Conservation (phyloP, 2,113 vertebrate species). For the Pachypanchax playfairii region DNA sequence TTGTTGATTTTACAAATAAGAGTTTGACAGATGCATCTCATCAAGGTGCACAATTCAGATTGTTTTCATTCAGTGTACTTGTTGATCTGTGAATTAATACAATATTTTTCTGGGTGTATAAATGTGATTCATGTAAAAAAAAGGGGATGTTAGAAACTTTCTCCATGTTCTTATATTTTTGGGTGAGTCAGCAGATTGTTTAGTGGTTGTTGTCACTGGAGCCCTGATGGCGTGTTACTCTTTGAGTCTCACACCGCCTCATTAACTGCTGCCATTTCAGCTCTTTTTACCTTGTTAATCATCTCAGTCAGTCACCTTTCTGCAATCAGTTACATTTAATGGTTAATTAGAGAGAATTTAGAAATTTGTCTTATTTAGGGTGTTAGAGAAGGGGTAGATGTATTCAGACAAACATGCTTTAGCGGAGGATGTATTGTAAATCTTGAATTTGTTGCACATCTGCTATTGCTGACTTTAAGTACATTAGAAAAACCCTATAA, state of each 20-base stretch:
- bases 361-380: slow-evolving; percentile 36
- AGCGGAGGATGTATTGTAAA: not conserved
- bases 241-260: slow-evolving; percentile 77
- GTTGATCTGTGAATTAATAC: slow-evolving; percentile 3
- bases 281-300: slow-evolving; percentile 77
- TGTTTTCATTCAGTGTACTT: not conserved
- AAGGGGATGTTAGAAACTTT: slow-evolving; percentile 18
- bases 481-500: not conserved
- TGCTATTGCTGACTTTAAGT: not conserved
- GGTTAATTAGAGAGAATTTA: slow-evolving; percentile 52
- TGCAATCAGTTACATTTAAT: slow-evolving; percentile 65
- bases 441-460: not conserved
- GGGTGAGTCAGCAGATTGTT: slow-evolving; percentile 73
- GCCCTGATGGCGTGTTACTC: slow-evolving; percentile 61
- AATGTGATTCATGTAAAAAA: slow-evolving; percentile 35
- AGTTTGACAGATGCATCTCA: slow-evolving; percentile 17
- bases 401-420: not conserved
- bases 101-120: not conserved
- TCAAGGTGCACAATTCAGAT: not conserved
- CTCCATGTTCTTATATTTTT: slow-evolving; percentile 29
- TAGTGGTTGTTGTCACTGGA: slow-evolving; percentile 65
- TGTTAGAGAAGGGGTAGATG: not conserved
- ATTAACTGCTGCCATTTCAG: slow-evolving; percentile 80
- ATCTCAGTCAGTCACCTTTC: slow-evolving; percentile 75
- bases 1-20: slow-evolving; percentile 20